These are phyloP conservation scores for Acanthornis magna DNA, from an alignment of 2,797 vertebrate species.

Conservation along the genomic window DNA sequence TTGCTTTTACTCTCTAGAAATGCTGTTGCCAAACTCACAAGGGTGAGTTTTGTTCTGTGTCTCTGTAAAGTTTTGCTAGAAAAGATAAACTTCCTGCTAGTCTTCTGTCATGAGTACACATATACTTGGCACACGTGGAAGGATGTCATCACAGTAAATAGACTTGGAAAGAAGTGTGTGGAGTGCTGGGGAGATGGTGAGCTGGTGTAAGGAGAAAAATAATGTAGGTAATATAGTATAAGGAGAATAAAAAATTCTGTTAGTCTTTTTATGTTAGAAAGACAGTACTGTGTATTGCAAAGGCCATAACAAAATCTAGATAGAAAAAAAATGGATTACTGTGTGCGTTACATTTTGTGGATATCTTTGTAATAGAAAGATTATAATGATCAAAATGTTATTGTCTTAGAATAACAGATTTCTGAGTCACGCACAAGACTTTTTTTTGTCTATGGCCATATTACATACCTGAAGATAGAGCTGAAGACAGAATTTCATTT, in stretches of 20 bases:
- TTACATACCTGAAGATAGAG: background rate
- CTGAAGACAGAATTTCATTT: slow-evolving; percentile 9
- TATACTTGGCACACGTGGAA: background rate
- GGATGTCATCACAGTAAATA: background rate
- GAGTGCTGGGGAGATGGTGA: background rate
- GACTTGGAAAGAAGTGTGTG: background rate
- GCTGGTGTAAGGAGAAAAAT: background rate
- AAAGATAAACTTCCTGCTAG: background rate
- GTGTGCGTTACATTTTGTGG: background rate
- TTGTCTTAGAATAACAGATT: background rate
- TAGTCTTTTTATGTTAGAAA: background rate
- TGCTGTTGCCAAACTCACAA: background rate
- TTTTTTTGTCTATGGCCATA: background rate
- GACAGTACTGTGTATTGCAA: background rate
- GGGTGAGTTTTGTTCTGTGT: background rate
- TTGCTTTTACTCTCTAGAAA: background rate
- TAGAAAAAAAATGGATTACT: background rate
- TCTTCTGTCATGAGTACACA: background rate
- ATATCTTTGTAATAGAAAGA: background rate
- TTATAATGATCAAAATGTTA: slow-evolving; percentile 14
- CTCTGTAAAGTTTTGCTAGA: background rate
- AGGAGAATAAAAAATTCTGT: background rate
- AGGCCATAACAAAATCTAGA: background rate
- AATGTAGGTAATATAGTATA: background rate
- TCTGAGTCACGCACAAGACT: background rate